Percentiles rank a stretch among this genome's conserved stretches.
Conservation (phyloP, 2,888 invertebrate species). For the Lithophane socia region DNA sequence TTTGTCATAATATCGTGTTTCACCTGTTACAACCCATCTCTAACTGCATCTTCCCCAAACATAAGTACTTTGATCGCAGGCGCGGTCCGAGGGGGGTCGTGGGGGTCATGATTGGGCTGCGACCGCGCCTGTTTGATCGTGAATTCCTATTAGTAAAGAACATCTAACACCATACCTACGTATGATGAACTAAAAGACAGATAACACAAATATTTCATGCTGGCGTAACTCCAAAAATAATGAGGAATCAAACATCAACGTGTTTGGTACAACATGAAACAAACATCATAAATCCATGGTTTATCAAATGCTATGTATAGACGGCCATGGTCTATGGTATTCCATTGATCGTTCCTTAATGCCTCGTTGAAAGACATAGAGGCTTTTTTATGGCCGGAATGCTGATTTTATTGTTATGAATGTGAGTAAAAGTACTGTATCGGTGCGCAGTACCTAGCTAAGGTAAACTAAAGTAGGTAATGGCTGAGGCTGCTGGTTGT, state of each 20-base stretch:
- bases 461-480: neutral
- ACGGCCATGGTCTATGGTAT: constrained; percentile 44
- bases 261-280: constrained; percentile 21
- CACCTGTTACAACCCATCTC: no score
- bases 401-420: constrained; percentile 13
- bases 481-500: constrained; percentile 3
- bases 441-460: neutral
- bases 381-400: constrained; percentile 30
- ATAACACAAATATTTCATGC: constrained; percentile 23
- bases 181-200: constrained; percentile 22
- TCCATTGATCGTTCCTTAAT: constrained; percentile 40
- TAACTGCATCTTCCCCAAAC: neutral
- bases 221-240: constrained; percentile 51
- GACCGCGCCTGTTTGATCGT: no score
- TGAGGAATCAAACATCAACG: constrained; percentile 33
- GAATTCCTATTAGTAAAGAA: neutral
- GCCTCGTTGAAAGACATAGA: constrained; percentile 29
- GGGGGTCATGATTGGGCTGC: no score
- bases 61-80: neutral
- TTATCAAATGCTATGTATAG: constrained; percentile 33
- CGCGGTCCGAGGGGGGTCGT: no score
- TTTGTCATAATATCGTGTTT: no score
- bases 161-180: neutral
- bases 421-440: constrained; percentile 16
- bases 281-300: constrained; percentile 35